Evolutionary conservation across 2,888 invertebrate species (phyloP).

Genomic region (Caenorhabditis sp.): DNA sequence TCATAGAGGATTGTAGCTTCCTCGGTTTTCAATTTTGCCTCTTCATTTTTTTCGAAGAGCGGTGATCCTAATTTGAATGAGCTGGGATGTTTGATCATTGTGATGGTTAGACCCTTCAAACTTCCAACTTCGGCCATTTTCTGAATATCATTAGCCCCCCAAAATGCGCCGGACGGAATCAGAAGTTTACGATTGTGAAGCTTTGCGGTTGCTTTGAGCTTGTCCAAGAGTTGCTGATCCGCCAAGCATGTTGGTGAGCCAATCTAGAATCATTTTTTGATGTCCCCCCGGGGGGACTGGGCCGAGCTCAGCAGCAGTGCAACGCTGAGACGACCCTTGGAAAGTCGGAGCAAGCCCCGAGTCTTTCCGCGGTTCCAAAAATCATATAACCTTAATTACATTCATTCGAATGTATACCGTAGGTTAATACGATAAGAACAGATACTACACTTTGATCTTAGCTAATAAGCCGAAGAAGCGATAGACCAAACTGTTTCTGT

Average conservation of each 20-base stretch:
- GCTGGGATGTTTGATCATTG: constrained; percentile 75
- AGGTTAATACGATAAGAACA: constrained; percentile 16
- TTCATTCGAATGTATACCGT: constrained; percentile 12
- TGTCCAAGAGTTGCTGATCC: constrained; percentile 70
- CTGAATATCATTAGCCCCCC: constrained; percentile 75
- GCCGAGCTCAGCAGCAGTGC: constrained; percentile 39
- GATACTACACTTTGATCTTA: constrained; percentile 20
- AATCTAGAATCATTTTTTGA: constrained; percentile 69
- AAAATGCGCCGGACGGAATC: constrained; percentile 75
- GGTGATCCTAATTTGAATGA: constrained; percentile 73
- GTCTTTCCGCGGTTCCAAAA: constrained; percentile 5
- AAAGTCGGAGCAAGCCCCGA: constrained; percentile 40
- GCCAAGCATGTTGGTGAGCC: constrained; percentile 76
- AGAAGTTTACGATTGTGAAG: constrained; percentile 68
- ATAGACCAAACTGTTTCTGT: neutral
- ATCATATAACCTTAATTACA: constrained; percentile 8
- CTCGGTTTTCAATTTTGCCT: constrained; percentile 60
- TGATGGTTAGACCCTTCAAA: constrained; percentile 73
- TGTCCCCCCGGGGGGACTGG: constrained; percentile 21
- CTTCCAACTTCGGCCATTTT: constrained; percentile 75
- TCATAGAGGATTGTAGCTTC: constrained; percentile 73
- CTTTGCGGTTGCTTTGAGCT: constrained; percentile 69
- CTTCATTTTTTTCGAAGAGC: constrained; percentile 72
- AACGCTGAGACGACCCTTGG: constrained; percentile 40
- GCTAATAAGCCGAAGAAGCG: constrained; percentile 12